These are phyloP conservation scores for Diaprepes abbreviatus DNA, from an alignment of 2,888 invertebrate genomes.

Conservation along the genomic window DNA sequence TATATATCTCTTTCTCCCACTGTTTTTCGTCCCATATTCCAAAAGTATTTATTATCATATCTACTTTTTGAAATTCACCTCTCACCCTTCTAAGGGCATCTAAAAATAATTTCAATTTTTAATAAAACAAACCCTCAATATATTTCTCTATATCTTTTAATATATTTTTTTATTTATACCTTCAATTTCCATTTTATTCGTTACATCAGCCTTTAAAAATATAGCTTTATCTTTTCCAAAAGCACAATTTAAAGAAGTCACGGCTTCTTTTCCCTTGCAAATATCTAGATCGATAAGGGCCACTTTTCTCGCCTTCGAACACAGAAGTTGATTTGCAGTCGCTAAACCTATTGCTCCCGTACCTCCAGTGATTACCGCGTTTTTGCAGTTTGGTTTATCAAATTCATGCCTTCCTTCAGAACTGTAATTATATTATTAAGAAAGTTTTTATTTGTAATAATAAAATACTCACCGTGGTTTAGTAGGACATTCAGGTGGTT, in stretches of 20 bases:
- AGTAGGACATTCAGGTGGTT: background rate
- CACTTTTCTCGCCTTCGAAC: conserved; percentile 35
- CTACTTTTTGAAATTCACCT: conserved; percentile 49
- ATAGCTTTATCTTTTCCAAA: conserved; percentile 44
- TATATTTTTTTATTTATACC: conserved; percentile 2
- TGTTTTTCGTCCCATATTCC: conserved; percentile 47
- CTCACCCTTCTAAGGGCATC: conserved; percentile 42
- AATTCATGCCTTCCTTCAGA: conserved; percentile 14
- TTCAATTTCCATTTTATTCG: conserved; percentile 43
- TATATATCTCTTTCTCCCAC: conserved; percentile 40
- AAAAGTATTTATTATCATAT: conserved; percentile 52
- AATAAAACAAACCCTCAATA: no score
- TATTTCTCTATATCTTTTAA: no score
- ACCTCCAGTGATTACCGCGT: conserved; percentile 40
- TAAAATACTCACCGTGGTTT: background rate
- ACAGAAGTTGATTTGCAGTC: conserved; percentile 41
- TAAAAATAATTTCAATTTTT: no score
- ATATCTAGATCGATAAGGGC: conserved; percentile 41
- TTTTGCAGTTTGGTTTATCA: conserved; percentile 29
- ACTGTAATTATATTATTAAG: background rate
- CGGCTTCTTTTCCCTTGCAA: conserved; percentile 41
- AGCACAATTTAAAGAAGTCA: conserved; percentile 39
- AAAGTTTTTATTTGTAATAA: background rate
- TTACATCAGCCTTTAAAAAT: conserved; percentile 43
- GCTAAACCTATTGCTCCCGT: conserved; percentile 44